A percentile compares a stretch with the other conserved stretches of the same genome.
These are phyloP conservation scores for Grammomys dolichurus DNA, from an alignment of 2,113 vertebrate genomes.

Conservation along the genomic window DNA sequence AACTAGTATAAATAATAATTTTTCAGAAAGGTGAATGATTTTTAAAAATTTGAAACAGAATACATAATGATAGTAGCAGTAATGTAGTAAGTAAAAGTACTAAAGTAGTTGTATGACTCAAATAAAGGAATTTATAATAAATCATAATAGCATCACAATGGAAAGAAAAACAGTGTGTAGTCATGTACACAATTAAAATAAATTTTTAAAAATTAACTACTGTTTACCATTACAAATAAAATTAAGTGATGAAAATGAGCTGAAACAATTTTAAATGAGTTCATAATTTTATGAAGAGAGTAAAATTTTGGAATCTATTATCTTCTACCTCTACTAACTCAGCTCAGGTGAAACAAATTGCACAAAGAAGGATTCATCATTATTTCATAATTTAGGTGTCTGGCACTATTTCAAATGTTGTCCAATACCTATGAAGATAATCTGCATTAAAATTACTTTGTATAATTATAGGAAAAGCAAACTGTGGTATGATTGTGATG, in stretches of 20 bases:
- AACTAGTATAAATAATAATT: background rate
- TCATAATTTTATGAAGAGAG: background rate
- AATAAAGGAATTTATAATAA: background rate
- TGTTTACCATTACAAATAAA: background rate
- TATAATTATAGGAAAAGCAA: background rate
- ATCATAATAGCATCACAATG: background rate
- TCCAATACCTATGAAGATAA: background rate
- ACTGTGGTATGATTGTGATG: background rate
- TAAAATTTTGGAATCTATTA: background rate
- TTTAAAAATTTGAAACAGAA: constrained; percentile 2
- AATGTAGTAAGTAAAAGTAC: too few species aligned
- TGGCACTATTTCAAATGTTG: background rate
- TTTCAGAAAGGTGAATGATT: background rate
- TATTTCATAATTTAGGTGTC: background rate
- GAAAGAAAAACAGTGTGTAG: background rate
- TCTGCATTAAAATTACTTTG: background rate
- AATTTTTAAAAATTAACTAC: background rate
- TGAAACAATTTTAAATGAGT: background rate
- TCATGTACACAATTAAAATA: background rate
- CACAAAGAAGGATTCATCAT: background rate
- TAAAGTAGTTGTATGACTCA: background rate
- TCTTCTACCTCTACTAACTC: background rate
- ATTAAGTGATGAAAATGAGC: background rate
- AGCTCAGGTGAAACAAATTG: background rate
- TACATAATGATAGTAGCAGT: background rate